phyloP scores from a whole-genome alignment of 2,113 vertebrate genomes.

The Campylomormyrus tamandua region DNA sequence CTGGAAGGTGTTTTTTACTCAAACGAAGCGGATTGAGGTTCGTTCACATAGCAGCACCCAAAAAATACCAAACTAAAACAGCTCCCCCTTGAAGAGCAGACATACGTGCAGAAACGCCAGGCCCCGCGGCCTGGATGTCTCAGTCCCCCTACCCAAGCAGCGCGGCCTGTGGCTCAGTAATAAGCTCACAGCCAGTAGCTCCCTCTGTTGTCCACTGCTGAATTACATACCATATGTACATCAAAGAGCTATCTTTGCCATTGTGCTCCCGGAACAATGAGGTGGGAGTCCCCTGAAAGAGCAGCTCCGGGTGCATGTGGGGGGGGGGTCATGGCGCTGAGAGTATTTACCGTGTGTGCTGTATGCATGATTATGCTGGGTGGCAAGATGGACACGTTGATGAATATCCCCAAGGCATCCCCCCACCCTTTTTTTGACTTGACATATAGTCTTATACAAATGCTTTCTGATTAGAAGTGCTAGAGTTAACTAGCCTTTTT shows the following conservation, averaged over 20 bases:
- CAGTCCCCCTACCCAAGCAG: not conserved
- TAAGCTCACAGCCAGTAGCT: slow-evolving; percentile 72
- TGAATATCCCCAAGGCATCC: not conserved
- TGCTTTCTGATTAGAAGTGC: not conserved
- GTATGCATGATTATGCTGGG: not conserved
- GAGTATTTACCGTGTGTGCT: not conserved
- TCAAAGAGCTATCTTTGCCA: slow-evolving; percentile 3
- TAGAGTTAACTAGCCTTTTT: not conserved
- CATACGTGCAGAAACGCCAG: not conserved
- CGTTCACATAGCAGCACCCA: not conserved
- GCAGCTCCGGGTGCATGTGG: too few species aligned
- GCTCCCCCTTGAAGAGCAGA: not conserved
- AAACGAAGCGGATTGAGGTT: not conserved
- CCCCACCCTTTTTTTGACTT: not conserved
- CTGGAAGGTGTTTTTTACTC: not conserved
- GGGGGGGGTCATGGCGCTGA: not conserved
- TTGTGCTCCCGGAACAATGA: not conserved
- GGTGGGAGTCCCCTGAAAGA: not conserved
- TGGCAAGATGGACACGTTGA: not conserved
- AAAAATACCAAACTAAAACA: not conserved
- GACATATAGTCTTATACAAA: not conserved
- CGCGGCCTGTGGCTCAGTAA: slow-evolving; percentile 15
- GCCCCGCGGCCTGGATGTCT: not conserved
- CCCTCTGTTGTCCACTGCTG: slow-evolving; percentile 74
- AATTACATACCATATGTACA: slow-evolving; percentile 53